A percentile compares a stretch with the other conserved stretches of the same genome.
phyloP scores from a whole-genome alignment of 2,113 vertebrate genomes.

The Chloropsis cyanopogon region DNA sequence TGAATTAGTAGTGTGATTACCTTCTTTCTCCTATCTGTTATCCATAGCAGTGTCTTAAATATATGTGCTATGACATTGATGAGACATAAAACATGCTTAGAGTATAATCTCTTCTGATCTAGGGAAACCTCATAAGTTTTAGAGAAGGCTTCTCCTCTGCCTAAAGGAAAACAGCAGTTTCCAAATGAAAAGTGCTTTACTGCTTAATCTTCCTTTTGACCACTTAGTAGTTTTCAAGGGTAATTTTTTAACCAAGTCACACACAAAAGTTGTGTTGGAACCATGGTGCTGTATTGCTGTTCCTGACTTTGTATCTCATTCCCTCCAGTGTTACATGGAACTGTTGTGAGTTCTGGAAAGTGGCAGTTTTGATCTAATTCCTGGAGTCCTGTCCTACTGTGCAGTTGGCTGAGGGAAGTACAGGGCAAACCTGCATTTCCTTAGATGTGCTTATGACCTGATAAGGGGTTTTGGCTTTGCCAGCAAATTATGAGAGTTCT shows the following conservation, averaged over 20 bases:
- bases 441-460: neutral
- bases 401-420: neutral
- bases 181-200: neutral
- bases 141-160: neutral
- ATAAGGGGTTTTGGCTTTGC: neutral
- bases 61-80: neutral
- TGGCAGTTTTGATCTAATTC: neutral
- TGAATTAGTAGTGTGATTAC: neutral
- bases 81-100: neutral
- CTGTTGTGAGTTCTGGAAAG: neutral
- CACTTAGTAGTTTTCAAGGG: neutral
- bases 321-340: neutral
- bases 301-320: fast-evolving
- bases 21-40: neutral
- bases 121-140: neutral
- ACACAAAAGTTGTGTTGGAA: neutral
- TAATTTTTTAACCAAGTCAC: neutral
- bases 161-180: neutral
- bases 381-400: neutral
- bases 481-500: neutral
- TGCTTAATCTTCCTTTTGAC: neutral
- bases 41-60: neutral
- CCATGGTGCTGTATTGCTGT: fast-evolving
- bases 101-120: neutral
- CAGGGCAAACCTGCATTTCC: neutral